Evolutionary conservation across 2,888 invertebrate species (phyloP), one percentile per base, ranked within the genome.

Genomic region (Horisme vitalbata): DNA sequence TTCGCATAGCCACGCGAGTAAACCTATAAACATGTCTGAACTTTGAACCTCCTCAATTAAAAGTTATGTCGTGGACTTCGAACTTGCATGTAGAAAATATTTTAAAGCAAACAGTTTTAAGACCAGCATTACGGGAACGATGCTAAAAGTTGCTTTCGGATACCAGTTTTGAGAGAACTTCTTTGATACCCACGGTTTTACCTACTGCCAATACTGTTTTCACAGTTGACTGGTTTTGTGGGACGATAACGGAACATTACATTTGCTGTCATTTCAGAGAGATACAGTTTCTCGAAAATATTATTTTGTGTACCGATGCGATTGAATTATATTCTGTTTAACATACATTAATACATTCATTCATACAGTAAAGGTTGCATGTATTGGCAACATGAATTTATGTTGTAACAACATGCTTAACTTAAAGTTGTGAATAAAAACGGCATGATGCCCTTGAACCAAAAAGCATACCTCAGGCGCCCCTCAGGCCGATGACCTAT

Each of bases 181-280:
- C 27, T 35, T 12, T 9, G 14, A 30, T 23, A 13, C 12, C 3
- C 9, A 11, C 28, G 28, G 10, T 26, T 37, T 7, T 26, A 11
- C 11, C 1, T 4, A 11, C 11, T 11, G 11, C 11, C 26, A 11
- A 23, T 10, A 26, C 39, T 31, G 31, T 14, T 36, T 20, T 36
- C 36, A 31, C 24, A 39, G 46, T 36, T 36, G 31, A 36, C 13
- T 31, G 24, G 21, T 18, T 45, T 39, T 39, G 45, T 45, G 13
- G 35, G 24, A 44, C 30, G 26, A 32, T 44, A 44, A 37, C 44
- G 44, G 26, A 10, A 37, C 28, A 15, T 12, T 15, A 9, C 15
- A 23, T 39, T 31, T 8, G 13, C 21, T 20, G 28, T n/a, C 28
- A 12, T n/a, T 24, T 6, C 11, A 14, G 9, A 27, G 2, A 31